Evolutionary conservation across 1,140 invertebrate species (phyloP).

Genomic region (Nebria ingens): DNA sequence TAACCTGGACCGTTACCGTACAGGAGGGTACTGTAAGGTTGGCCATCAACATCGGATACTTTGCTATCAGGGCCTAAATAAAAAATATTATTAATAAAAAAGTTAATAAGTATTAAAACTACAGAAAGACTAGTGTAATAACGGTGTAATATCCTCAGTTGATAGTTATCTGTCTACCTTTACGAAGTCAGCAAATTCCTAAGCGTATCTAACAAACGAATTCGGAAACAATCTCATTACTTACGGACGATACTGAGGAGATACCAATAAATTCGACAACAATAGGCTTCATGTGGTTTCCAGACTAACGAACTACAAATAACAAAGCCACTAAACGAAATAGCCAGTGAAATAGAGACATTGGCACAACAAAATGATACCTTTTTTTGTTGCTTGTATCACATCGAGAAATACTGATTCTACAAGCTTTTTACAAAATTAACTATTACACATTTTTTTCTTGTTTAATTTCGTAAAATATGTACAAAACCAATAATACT

Average conservation of each 20-base stretch:
- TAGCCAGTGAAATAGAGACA: constrained; percentile 1
- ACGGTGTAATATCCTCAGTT: too few species aligned
- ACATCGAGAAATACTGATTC: neutral
- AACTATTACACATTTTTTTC: neutral
- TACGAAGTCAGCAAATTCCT: neutral
- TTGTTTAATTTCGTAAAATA: neutral
- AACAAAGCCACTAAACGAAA: constrained; percentile 8
- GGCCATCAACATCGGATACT: constrained; percentile 48
- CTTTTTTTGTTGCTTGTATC: neutral
- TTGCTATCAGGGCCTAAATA: constrained; percentile 59
- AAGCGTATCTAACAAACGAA: neutral
- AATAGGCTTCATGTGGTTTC: neutral
- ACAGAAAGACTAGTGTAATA: too few species aligned
- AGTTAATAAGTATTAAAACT: too few species aligned
- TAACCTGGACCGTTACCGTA: constrained; percentile 66
- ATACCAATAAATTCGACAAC: constrained; percentile 5
- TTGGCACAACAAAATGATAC: neutral
- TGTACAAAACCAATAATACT: neutral
- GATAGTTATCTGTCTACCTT: neutral
- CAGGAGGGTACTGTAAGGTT: constrained; percentile 61
- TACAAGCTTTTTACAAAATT: neutral
- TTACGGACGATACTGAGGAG: neutral
- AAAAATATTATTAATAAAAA: too few species aligned
- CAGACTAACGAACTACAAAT: constrained; percentile 5
- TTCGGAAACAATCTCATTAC: constrained; percentile 5